These are phyloP conservation scores for Archips xylosteana DNA, from an alignment of 2,888 invertebrate species.

Conservation along the genomic window DNA sequence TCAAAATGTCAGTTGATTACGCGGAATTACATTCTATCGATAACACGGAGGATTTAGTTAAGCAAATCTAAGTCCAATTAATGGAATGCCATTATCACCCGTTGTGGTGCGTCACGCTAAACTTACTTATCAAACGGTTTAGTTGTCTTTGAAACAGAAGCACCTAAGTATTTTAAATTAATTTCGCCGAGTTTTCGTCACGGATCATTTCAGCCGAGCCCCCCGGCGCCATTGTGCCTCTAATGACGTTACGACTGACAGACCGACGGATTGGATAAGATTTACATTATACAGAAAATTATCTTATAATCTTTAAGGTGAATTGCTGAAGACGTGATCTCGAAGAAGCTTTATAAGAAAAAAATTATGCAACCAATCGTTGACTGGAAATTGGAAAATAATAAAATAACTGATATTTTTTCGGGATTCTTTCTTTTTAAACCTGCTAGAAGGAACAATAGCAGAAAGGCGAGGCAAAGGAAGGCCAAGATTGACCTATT, in stretches of 20 bases:
- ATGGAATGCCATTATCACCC: conserved; percentile 24
- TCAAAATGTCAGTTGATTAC: conserved; percentile 8
- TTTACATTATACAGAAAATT: conserved; percentile 61
- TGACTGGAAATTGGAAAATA: neutral
- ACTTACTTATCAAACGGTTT: conserved; percentile 65
- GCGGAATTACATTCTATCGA: conserved; percentile 5
- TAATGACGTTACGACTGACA: conserved; percentile 70
- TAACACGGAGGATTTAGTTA: conserved; percentile 7
- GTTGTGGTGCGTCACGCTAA: conserved; percentile 52
- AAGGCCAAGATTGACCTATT: too few relatives aligned
- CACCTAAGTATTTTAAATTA: conserved; percentile 72
- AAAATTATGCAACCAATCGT: neutral
- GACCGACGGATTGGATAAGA: conserved; percentile 67
- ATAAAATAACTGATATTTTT: too few relatives aligned
- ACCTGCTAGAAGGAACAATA: too few relatives aligned
- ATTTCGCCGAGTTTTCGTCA: conserved; percentile 72
- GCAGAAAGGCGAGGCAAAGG: too few relatives aligned
- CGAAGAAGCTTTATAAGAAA: neutral
- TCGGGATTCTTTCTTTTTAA: too few relatives aligned
- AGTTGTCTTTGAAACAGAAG: conserved; percentile 51
- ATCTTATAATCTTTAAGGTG: conserved; percentile 45
- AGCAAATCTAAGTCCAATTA: conserved; percentile 27
- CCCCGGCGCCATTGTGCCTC: conserved; percentile 64
- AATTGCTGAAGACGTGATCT: conserved; percentile 3
- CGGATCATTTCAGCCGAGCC: conserved; percentile 69